Conservation (phyloP, 2,797 vertebrate species). For the Leptodactylus fallax region DNA sequence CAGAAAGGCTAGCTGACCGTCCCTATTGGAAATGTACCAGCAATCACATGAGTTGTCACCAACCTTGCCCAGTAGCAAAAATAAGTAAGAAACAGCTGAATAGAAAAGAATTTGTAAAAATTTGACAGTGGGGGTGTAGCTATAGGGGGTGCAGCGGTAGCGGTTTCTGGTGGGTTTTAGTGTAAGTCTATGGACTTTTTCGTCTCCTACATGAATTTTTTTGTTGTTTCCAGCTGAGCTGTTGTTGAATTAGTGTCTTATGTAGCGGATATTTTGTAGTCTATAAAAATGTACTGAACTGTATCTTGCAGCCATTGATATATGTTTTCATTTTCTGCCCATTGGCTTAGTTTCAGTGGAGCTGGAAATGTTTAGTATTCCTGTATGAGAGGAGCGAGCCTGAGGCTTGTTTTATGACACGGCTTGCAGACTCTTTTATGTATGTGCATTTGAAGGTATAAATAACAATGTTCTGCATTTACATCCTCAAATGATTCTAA, state of each 20-base stretch:
- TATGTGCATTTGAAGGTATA: slow-evolving; percentile 13
- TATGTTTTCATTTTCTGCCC: slow-evolving; percentile 35
- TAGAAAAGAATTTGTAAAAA: too few species aligned
- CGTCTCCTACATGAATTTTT: background rate
- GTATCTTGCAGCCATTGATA: slow-evolving; percentile 37
- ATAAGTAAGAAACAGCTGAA: too few species aligned
- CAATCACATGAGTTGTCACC: too few species aligned
- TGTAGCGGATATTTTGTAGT: slow-evolving; percentile 21
- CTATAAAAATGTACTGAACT: slow-evolving; percentile 10
- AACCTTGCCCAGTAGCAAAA: too few species aligned
- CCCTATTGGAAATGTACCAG: too few species aligned
- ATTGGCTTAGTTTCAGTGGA: slow-evolving; percentile 25
- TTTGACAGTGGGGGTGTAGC: too few species aligned
- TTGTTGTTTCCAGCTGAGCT: background rate
- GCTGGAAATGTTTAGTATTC: slow-evolving; percentile 33
- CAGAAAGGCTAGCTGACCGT: too few species aligned
- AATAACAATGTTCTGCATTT: slow-evolving; percentile 26
- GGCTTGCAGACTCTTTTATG: slow-evolving; percentile 3
- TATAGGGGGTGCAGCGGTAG: too few species aligned
- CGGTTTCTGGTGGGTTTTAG: too few species aligned
- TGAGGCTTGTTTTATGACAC: slow-evolving; percentile 28
- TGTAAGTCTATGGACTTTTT: background rate
- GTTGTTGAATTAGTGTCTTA: background rate
- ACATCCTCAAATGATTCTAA: slow-evolving; percentile 15
- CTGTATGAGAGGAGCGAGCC: background rate